A percentile compares a stretch with the other conserved stretches of the same genome.
Evolutionary conservation across 2,888 invertebrate species (phyloP).

Genomic region (Marronus borbonicus): DNA sequence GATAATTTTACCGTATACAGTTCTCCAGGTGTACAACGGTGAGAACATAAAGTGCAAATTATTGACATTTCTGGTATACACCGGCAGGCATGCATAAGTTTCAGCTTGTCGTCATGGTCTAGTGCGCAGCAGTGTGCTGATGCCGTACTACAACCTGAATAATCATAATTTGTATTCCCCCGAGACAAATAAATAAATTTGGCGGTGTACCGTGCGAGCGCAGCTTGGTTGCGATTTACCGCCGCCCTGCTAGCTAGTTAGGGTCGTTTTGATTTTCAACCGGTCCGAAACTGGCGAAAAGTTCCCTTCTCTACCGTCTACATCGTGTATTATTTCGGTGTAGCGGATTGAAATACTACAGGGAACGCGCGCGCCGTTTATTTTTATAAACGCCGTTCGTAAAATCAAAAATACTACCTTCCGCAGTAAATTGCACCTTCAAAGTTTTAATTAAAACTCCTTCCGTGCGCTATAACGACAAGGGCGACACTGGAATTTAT

Average conservation of each 20-base stretch:
- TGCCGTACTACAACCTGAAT: slow-evolving; percentile 55
- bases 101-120: slow-evolving; percentile 9
- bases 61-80: too few relatives aligned
- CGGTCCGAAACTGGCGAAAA: not conserved
- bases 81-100: not conserved
- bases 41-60: too few relatives aligned
- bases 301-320: not conserved
- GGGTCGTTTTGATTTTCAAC: slow-evolving; percentile 20
- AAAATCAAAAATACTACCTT: slow-evolving; percentile 12
- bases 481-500: not conserved
- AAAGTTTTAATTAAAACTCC: slow-evolving; percentile 43
- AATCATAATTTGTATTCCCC: slow-evolving; percentile 66
- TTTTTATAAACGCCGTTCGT: slow-evolving; percentile 7
- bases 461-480: not conserved
- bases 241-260: not conserved
- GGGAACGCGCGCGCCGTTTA: not conserved
- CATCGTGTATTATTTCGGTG: not conserved
- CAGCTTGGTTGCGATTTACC: slow-evolving; percentile 10
- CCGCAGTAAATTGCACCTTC: not conserved
- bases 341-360: not conserved
- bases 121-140: slow-evolving; percentile 23
- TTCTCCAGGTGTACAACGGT: too few relatives aligned
- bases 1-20: too few relatives aligned
- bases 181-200: slow-evolving; percentile 66
- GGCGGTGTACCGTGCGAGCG: slow-evolving; percentile 55